phyloP scores from a whole-genome alignment of 2,888 invertebrate genomes.

The Alviniconcha strummeri region DNA sequence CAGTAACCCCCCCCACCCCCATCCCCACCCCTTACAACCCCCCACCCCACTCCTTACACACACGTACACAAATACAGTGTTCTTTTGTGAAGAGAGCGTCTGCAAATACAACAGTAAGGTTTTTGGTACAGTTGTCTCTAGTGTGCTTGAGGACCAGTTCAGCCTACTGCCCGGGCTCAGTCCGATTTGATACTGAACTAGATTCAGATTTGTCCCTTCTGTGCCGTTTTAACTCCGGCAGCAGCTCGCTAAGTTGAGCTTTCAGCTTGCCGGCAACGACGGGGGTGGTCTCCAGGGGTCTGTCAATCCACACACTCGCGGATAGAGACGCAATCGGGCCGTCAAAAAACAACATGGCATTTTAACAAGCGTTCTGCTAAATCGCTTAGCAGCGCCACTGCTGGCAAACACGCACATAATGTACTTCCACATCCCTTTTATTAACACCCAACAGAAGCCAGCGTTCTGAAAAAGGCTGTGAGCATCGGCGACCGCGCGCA shows the following conservation, averaged over 20 bases:
- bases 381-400: conserved; percentile 11
- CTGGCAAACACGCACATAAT: background rate
- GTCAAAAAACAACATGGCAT: conserved; percentile 30
- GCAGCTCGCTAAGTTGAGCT: background rate
- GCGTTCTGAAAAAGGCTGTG: too few relatives aligned
- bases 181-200: too few relatives aligned
- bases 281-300: conserved; percentile 17
- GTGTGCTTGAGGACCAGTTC: too few relatives aligned
- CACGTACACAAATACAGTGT: too few relatives aligned
- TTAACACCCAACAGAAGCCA: background rate
- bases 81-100: too few relatives aligned
- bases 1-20: too few relatives aligned
- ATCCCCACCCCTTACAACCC: too few relatives aligned
- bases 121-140: too few relatives aligned
- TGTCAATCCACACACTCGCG: background rate
- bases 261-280: background rate
- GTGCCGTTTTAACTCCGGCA: background rate
- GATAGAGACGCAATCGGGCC: background rate
- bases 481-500: background rate
- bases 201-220: too few relatives aligned
- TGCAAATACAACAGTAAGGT: too few relatives aligned
- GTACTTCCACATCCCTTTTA: conserved; percentile 8
- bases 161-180: too few relatives aligned
- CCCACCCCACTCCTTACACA: too few relatives aligned
- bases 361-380: conserved; percentile 24